Evolutionary conservation across 1,140 invertebrate genomes (phyloP), one percentile per base, ranked within the genome.

Genomic region (Philotrypesis tridentata): DNA sequence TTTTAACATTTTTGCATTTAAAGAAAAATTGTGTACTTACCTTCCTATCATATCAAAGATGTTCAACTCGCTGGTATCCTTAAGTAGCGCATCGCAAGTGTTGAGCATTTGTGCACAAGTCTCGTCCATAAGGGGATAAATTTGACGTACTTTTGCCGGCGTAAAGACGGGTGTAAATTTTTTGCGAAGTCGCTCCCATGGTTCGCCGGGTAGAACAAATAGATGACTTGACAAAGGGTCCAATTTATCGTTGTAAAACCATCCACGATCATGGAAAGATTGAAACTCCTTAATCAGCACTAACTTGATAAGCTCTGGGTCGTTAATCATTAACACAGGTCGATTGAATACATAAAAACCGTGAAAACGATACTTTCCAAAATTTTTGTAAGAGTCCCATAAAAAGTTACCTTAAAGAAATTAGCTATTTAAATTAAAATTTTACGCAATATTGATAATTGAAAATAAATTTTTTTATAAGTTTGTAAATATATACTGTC

Each of bases 121-220:
- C 55, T 92, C 87, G 5, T 90, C 84, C 1, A 93, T 87, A 0
- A 92, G 86, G 4, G 83, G 82, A 23, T 93, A 92, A 92, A 94
- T 93, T 0, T 81, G 86, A 85, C 92, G 93, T n/a, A 94, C 85
- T 87, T 93, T 94, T 9, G 89, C 91, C 0, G 93, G 89, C 3
- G 93, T 92, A 82, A 94, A 94, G 4, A 92, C 90, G 1, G 93
- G 93, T 1, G 92, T 90, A 21, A 94, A 76, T 80, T 93, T 93
- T 0, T 84, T 82, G 70, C 93, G 88, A 0, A 94, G 73, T 33
- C 84, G 87, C 60, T 89, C 90, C 94, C 93, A 94, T 80, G 90
- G 78, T n/a, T 91, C 86, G 0, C 87, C 87, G 29, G 85, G 84
- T 61, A 89, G 40, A 25, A 88, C 85, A 63, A 94, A 92, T 37